Evolutionary conservation across 2,797 vertebrate genomes (phyloP), one percentile per base, ranked within the genome.

Genomic region (Ciconia nigra): DNA sequence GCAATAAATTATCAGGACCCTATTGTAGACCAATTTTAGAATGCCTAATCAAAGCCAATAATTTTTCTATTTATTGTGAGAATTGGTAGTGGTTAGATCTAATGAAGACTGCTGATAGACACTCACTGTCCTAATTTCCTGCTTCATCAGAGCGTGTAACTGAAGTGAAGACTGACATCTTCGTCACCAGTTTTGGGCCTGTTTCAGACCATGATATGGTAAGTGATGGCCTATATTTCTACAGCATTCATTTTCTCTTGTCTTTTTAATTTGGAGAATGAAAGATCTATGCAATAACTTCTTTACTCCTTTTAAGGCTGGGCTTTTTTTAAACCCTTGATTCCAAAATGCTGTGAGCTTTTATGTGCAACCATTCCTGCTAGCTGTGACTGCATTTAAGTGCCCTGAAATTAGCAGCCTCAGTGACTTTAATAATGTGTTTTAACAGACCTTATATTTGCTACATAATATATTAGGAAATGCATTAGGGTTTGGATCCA

Each of bases 191-290:
- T 92, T 99, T 99, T 80, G 99, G 99, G 92, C 99, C 99, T 7
- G 99, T 99, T 97, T 99, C 99, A 78, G 99, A 99, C 98, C 99
- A 99, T 66, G 99, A 99, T 97, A 99, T 99, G 99, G 99, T 99
- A 99, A 98, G 99, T 98, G 82, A 88, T 59, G 37, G 63, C 82
- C 47, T 73, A 2, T 59, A 44, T 93, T 89, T 74, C 96, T 90
- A 80, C 33, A 83, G 51, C 39, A 72, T 52, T 87, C 15, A 44
- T 90, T 87, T 95, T 73, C 37, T 87, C 79, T 61, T 87, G 55
- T 70, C 59, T 92, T 88, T 90, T 88, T 79, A 76, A 88, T 91
- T 87, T 87, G 41, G 54, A 91, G 33, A 24, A 58, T 77, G 55
- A 63, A 76, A 74, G 37, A 77, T 41, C 58, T 71, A 4, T 89